Evolutionary conservation across 2,888 invertebrate species (phyloP).

Genomic region (Megalurothrips usitatus): DNA sequence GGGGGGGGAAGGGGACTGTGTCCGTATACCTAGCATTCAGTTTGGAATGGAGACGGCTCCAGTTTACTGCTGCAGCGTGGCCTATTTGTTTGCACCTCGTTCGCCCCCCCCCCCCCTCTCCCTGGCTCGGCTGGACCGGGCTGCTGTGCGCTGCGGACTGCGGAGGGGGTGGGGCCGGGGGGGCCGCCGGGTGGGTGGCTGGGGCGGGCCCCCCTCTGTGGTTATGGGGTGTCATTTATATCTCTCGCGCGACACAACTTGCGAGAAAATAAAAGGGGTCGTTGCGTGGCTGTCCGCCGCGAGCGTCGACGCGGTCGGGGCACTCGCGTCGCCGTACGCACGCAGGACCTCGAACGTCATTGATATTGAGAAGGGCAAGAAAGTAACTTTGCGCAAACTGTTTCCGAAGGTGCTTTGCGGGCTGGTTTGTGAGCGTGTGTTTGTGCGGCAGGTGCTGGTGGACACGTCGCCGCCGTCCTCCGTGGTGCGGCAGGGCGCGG

Average conservation of each 20-base stretch:
- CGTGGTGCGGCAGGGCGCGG: background rate
- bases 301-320: too few relatives aligned
- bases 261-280: constrained; percentile 11
- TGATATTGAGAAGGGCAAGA: too few relatives aligned
- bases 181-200: background rate
- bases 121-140: background rate
- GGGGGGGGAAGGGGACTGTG: background rate
- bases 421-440: too few relatives aligned
- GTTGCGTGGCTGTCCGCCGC: background rate
- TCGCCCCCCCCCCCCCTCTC: background rate
- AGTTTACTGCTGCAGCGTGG: constrained; percentile 8
- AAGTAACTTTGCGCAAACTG: background rate
- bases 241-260: constrained; percentile 5
- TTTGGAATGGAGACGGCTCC: background rate
- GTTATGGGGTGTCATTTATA: constrained; percentile 7
- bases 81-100: background rate
- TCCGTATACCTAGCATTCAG: constrained; percentile 8
- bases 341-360: too few relatives aligned
- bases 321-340: too few relatives aligned
- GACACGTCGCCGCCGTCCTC: constrained; percentile 1
- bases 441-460: background rate
- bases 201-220: background rate
- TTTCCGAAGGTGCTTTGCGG: background rate
- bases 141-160: too few relatives aligned
- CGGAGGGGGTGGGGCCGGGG: too few relatives aligned